A percentile compares a stretch with the other conserved stretches of the same genome.
Conservation (phyloP, 2,797 vertebrate species). For the Pangasius djambal region DNA sequence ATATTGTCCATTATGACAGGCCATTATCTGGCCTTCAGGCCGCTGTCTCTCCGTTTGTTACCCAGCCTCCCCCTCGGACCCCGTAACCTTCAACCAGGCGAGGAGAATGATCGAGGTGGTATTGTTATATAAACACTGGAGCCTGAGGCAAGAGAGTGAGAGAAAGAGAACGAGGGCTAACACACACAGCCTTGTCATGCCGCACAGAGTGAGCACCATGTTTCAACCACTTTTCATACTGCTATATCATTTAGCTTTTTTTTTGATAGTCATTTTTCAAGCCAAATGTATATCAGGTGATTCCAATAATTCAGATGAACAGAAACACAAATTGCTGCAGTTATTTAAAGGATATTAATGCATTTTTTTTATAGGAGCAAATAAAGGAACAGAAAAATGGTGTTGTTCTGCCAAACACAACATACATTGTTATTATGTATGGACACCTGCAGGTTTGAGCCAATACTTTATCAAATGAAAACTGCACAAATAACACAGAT, state of each 20-base stretch:
- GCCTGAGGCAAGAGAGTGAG: constrained; percentile 80
- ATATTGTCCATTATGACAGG: constrained; percentile 96
- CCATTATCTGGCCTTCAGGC: constrained; percentile 93
- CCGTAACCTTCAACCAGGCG: constrained; percentile 93
- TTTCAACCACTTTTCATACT: constrained; percentile 19
- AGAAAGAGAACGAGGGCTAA: constrained; percentile 66
- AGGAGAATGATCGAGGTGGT: constrained; percentile 83
- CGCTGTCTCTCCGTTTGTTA: constrained; percentile 90
- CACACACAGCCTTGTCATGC: constrained; percentile 37
- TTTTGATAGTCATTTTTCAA: constrained; percentile 11
- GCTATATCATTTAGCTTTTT: constrained; percentile 32
- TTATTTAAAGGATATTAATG: background rate
- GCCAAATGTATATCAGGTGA: constrained; percentile 11
- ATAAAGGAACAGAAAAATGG: background rate
- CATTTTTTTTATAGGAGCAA: background rate
- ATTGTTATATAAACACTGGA: constrained; percentile 93
- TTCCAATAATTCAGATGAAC: constrained; percentile 18
- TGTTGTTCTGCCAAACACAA: background rate
- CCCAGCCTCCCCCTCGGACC: constrained; percentile 74
- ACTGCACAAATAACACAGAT: background rate
- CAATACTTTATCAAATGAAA: background rate
- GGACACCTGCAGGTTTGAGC: background rate
- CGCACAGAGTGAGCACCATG: constrained; percentile 16
- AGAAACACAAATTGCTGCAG: background rate
- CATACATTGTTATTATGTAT: background rate